These are phyloP conservation scores for Globicephala melas DNA, from an alignment of 2,113 vertebrate species.

Conservation along the genomic window DNA sequence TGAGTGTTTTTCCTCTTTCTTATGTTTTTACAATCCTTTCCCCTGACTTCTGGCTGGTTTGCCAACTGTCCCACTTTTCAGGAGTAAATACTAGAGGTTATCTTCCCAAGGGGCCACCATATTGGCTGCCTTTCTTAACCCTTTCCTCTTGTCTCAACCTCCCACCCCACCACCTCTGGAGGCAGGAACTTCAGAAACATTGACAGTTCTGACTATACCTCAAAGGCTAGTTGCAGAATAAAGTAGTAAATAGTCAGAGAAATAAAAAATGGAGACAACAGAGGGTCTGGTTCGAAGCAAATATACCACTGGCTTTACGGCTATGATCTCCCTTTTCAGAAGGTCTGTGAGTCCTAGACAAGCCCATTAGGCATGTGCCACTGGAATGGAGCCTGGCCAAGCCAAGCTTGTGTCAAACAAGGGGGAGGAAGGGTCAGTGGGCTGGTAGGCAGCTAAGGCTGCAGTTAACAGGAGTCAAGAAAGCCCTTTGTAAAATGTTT, in stretches of 20 bases:
- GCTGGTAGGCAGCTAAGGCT: neutral
- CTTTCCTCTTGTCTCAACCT: neutral
- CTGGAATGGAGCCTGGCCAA: neutral
- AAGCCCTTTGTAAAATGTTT: neutral
- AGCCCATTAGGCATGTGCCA: neutral
- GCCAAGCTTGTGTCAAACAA: neutral
- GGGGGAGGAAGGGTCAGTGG: neutral
- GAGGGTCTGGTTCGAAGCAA: neutral
- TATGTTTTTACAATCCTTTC: slow-evolving; percentile 55
- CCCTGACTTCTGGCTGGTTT: slow-evolving; percentile 62
- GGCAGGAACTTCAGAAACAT: neutral
- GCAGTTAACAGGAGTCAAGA: neutral
- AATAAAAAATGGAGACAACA: neutral
- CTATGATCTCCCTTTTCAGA: neutral
- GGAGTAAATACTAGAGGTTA: slow-evolving; percentile 37
- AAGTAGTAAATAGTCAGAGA: neutral
- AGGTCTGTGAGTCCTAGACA: neutral
- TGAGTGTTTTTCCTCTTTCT: slow-evolving; percentile 65
- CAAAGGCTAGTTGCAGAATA: neutral
- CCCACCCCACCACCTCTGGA: neutral
- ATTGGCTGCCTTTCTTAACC: neutral
- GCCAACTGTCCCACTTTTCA: slow-evolving; percentile 46
- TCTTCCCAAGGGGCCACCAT: neutral
- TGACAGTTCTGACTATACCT: neutral
- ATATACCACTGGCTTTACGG: neutral